These are phyloP conservation scores for Cyaniris semiargus DNA, from an alignment of 2,888 invertebrate genomes.

Conservation along the genomic window DNA sequence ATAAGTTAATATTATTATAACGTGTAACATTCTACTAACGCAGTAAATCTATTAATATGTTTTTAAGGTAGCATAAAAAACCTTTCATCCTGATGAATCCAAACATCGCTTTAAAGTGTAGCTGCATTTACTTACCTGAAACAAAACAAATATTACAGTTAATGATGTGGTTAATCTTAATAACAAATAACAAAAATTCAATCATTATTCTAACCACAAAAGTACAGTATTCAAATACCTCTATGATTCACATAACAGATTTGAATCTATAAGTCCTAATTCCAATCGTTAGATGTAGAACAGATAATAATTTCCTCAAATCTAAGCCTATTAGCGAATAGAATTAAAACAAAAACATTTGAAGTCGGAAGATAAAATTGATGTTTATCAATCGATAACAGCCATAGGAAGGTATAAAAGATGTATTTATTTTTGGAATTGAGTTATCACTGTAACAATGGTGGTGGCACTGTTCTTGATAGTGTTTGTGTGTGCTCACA, in stretches of 20 bases:
- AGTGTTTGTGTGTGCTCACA: constrained; percentile 17
- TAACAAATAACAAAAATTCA: too few species aligned
- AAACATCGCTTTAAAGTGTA: neutral
- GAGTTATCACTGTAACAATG: neutral
- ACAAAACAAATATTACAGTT: neutral
- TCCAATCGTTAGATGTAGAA: too few species aligned
- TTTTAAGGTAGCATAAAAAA: neutral
- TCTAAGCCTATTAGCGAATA: neutral
- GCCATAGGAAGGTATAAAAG: neutral
- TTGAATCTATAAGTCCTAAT: neutral
- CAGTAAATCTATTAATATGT: neutral
- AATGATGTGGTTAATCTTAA: neutral
- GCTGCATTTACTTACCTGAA: constrained; percentile 15
- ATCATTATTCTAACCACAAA: too few species aligned
- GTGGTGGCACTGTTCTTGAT: neutral
- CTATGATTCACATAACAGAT: neutral
- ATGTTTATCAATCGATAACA: neutral
- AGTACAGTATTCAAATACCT: too few species aligned
- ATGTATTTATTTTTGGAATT: neutral
- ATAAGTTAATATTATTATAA: too few species aligned
- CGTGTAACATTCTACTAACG: too few species aligned
- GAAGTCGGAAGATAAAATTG: neutral
- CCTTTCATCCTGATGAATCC: neutral
- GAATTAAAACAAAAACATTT: neutral
- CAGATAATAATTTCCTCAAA: neutral